Evolutionary conservation across 2,797 vertebrate genomes (phyloP), one percentile per base, ranked within the genome.

Genomic region (Labroides dimidiatus): DNA sequence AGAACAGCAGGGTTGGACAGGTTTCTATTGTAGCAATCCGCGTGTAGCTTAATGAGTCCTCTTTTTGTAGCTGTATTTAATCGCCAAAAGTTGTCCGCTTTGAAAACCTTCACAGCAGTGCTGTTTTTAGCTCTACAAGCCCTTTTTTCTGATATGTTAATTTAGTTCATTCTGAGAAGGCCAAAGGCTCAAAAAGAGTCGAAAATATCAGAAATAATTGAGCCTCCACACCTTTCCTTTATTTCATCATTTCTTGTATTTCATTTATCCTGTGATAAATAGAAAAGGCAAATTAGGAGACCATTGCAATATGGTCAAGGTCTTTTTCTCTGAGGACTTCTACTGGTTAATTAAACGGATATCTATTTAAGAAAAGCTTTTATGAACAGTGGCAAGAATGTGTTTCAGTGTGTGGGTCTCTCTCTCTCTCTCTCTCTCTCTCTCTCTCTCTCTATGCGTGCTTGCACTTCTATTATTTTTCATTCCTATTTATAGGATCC

Each of bases 181-280:
- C 33, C 58, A 60, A 47, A 63, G n/a, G 30, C 51, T 72, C 47
- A 52, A 44, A 55, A 48, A 27, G 43, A 61, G 36, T 71, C 19
- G 12, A 41, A 64, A 58, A 48, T 59, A 59, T 49, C 23, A 36
- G 4, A 17, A 43, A 56, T 59, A 59, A 62, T 1, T 70, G 10
- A 20, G 50, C 66, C 2, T 24, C 12, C 24, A 15, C 44, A 52
- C 30, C 48, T 54, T 14, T 33, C 4, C n/a, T 64, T 33, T 16
- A 14, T 57, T 57, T 52, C n/a, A 62, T 57, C 13, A 39, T 19
- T 12, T 27, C 24, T 21, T 47, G 3, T 12, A 49, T 47, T 6
- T 55, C 6, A 54, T 42, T 2, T 10, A 23, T 12, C 16, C 0
- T 19, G n/a, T 60, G 33, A 57, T 6, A 43, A 20, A 68, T 20